Evolutionary conservation across 1,140 invertebrate species (phyloP).

Genomic region (Gryllus bimaculatus): DNA sequence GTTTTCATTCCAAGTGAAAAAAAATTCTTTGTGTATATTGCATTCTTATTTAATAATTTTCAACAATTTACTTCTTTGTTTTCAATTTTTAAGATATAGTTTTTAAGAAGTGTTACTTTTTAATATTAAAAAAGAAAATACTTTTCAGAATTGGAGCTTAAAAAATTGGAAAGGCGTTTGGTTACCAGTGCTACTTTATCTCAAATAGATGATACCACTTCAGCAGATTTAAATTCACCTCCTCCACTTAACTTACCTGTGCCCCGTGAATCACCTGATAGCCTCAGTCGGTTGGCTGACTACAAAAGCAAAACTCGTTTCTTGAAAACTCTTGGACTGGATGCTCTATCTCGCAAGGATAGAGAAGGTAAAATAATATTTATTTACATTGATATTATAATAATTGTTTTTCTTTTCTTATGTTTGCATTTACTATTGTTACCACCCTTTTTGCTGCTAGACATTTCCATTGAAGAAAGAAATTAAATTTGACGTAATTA

Average conservation of each 20-base stretch:
- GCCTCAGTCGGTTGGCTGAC: slow-evolving; percentile 30
- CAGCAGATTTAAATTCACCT: slow-evolving; percentile 28
- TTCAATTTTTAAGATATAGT: too few species aligned
- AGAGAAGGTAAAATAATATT: slow-evolving; percentile 23
- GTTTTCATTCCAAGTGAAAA: too few species aligned
- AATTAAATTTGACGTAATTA: too few species aligned
- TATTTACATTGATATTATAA: neutral
- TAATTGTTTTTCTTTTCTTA: too few species aligned
- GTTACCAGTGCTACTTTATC: slow-evolving; percentile 20
- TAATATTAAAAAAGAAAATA: neutral
- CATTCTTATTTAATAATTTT: too few species aligned
- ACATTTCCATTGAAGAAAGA: too few species aligned
- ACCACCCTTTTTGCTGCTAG: too few species aligned
- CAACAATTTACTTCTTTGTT: too few species aligned
- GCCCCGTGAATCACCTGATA: slow-evolving; percentile 36
- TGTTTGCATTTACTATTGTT: too few species aligned
- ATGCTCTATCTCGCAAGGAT: slow-evolving; percentile 18
- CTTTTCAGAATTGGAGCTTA: slow-evolving; percentile 26
- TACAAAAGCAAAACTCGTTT: slow-evolving; percentile 23
- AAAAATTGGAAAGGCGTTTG: slow-evolving; percentile 24
- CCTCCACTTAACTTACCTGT: slow-evolving; percentile 31
- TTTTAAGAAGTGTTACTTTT: slow-evolving; percentile 7
- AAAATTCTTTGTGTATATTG: too few species aligned
- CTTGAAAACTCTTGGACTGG: slow-evolving; percentile 21
- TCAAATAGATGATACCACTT: slow-evolving; percentile 26